phyloP scores from a whole-genome alignment of 2,797 vertebrate species.

The Rhinophrynus dorsalis region DNA sequence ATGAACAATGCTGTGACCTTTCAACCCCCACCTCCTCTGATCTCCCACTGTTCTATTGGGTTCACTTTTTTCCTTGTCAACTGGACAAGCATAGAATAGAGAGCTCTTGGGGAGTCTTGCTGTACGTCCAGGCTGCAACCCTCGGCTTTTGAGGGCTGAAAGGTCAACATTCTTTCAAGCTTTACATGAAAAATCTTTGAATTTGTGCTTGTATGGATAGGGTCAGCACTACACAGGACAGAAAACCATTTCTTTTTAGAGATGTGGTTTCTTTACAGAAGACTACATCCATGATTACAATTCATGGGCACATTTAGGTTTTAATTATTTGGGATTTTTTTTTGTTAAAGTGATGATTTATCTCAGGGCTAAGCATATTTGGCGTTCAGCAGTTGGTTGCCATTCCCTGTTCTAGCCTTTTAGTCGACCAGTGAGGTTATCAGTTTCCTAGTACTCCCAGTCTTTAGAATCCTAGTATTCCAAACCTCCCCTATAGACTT shows the following conservation, averaged over 20 bases:
- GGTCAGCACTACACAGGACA: background rate
- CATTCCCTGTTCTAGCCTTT: no score
- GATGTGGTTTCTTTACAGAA: background rate
- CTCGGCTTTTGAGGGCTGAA: constrained; percentile 18
- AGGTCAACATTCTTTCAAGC: constrained; percentile 31
- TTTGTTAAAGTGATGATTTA: no score
- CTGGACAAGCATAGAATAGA: constrained; percentile 32
- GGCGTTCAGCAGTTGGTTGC: no score
- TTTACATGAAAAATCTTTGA: constrained; percentile 10
- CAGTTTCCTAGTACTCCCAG: no score
- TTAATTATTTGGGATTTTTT: background rate
- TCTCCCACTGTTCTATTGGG: constrained; percentile 29
- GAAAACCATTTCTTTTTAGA: constrained; percentile 5
- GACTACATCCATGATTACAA: background rate
- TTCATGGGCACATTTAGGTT: background rate
- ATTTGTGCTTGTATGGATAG: constrained; percentile 5
- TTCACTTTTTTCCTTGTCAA: constrained; percentile 41
- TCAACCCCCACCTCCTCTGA: constrained; percentile 19
- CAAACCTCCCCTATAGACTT: no score
- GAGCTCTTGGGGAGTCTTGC: constrained; percentile 12
- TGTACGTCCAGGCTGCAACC: constrained; percentile 28
- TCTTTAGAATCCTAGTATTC: no score
- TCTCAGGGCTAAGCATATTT: no score
- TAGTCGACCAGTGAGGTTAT: no score
- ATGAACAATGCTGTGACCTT: constrained; percentile 28